phyloP scores from a whole-genome alignment of 2,888 invertebrate genomes.

The Microlaimidae sp. region DNA sequence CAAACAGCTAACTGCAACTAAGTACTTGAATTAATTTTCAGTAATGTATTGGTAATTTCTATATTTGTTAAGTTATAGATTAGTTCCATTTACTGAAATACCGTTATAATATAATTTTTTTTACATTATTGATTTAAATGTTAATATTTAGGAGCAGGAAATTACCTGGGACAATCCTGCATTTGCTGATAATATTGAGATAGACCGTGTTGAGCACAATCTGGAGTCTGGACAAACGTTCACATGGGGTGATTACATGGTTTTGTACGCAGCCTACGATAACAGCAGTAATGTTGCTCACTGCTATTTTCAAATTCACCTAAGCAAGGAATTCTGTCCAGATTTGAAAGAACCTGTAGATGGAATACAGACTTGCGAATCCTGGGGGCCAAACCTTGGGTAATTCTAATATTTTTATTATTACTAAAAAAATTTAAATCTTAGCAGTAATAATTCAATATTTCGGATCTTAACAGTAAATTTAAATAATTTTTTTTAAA shows the following conservation, averaged over 20 bases:
- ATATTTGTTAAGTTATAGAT: no score
- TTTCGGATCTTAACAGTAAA: background rate
- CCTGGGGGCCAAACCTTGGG: slow-evolving; percentile 85
- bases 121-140: no score
- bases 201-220: slow-evolving; percentile 27
- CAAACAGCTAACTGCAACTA: no score
- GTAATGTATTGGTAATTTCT: no score
- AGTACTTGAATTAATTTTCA: no score
- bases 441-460: background rate
- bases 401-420: no score
- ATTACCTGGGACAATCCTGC: slow-evolving; percentile 29
- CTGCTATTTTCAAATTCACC: slow-evolving; percentile 30
- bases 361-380: slow-evolving; percentile 73
- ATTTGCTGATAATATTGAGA: slow-evolving; percentile 25
- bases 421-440: no score
- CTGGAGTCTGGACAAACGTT: slow-evolving; percentile 30
- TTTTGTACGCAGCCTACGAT: slow-evolving; percentile 32
- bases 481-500: background rate
- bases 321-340: slow-evolving; percentile 71
- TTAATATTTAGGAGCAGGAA: no score
- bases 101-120: no score
- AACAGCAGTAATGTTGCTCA: slow-evolving; percentile 24
- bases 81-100: no score
- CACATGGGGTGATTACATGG: slow-evolving; percentile 31
- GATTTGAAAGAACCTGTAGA: slow-evolving; percentile 70